These are phyloP conservation scores for Drosophila lutescens DNA, from an alignment of 2,888 invertebrate genomes.

Conservation along the genomic window DNA sequence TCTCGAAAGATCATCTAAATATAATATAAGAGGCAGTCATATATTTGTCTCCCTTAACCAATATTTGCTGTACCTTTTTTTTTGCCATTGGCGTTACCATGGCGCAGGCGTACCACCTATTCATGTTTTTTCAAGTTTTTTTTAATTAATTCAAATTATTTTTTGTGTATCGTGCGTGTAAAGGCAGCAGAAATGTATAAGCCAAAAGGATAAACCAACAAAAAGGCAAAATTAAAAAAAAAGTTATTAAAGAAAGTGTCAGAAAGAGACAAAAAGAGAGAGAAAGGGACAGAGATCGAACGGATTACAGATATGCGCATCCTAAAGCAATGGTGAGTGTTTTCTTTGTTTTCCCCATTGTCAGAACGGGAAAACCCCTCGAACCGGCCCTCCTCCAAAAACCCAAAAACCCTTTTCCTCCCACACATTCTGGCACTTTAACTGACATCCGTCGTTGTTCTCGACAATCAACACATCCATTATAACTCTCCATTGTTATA, in stretches of 20 bases:
- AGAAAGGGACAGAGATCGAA: slow-evolving; percentile 5
- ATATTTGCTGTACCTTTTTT: slow-evolving; percentile 4
- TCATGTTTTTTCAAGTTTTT: slow-evolving; percentile 8
- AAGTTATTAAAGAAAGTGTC: slow-evolving; percentile 6
- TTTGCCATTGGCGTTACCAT: slow-evolving; percentile 21
- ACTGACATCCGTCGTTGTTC: slow-evolving; percentile 10
- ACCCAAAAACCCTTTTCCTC: background rate
- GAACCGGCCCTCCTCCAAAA: background rate
- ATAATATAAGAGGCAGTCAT: too few relatives aligned
- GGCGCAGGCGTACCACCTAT: slow-evolving; percentile 8
- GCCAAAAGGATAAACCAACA: slow-evolving; percentile 23
- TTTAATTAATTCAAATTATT: slow-evolving; percentile 11
- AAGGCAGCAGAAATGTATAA: slow-evolving; percentile 26
- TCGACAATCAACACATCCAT: slow-evolving; percentile 8
- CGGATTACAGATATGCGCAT: slow-evolving; percentile 76
- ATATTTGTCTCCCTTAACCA: background rate
- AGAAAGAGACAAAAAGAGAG: slow-evolving; percentile 1
- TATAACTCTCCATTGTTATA: slow-evolving; percentile 9
- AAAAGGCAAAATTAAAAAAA: slow-evolving; percentile 7
- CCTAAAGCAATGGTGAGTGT: slow-evolving; percentile 81
- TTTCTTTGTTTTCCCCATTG: slow-evolving; percentile 9
- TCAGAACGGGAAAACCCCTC: background rate
- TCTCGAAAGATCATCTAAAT: too few relatives aligned
- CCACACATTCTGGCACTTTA: background rate
- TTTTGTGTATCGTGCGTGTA: slow-evolving; percentile 22